Conservation (phyloP, 2,113 vertebrate genomes). For the Brevimyrus niger region DNA sequence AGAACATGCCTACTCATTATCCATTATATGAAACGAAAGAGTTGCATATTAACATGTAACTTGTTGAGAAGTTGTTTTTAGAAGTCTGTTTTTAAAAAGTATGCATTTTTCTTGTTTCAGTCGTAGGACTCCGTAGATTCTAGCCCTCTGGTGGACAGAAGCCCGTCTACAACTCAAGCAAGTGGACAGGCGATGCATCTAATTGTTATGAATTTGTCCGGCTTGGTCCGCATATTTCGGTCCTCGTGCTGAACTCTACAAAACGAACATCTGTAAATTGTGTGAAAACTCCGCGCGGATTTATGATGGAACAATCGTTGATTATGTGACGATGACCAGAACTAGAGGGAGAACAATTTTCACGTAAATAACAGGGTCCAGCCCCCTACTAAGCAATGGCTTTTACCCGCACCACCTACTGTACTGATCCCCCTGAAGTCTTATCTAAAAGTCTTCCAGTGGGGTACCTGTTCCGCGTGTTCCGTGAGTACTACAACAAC, state of each 20-base stretch:
- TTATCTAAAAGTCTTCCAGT: slow-evolving; percentile 16
- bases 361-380: not conserved
- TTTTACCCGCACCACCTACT: slow-evolving; percentile 30
- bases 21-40: not conserved
- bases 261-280: not conserved
- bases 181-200: slow-evolving; percentile 1
- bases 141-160: slow-evolving; percentile 37
- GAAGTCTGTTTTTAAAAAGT: not conserved
- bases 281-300: not conserved
- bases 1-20: not conserved
- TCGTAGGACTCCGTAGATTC: not conserved
- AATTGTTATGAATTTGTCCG: not conserved
- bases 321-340: slow-evolving; percentile 26
- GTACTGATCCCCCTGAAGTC: slow-evolving; percentile 28
- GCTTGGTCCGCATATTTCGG: not conserved
- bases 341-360: not conserved
- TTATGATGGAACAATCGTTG: not conserved
- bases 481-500: slow-evolving; percentile 59
- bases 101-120: not conserved
- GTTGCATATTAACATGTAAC: not conserved
- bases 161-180: slow-evolving; percentile 11
- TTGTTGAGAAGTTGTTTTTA: not conserved
- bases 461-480: slow-evolving; percentile 49
- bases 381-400: slow-evolving; percentile 18
- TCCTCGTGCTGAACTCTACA: not conserved